Base-by-base conservation (phyloP, 2,888 invertebrate genomes). In the Drosophila nigricruria region DNA sequence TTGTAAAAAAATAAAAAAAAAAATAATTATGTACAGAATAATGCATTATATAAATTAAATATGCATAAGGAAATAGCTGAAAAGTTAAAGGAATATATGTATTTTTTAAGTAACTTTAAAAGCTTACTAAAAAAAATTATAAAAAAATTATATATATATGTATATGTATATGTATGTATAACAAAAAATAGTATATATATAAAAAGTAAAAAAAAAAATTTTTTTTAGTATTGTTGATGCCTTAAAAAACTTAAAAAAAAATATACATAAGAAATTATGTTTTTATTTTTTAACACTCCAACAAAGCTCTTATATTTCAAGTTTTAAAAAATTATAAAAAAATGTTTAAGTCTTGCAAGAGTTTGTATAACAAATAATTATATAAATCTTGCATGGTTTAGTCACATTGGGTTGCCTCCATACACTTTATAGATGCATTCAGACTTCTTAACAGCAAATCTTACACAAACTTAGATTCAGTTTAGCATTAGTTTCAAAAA, bases 1-100 rank as follows among this genome's bases (percentile, higher is more conserved):
- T 9, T 27, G 0, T n/a, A n/a, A 4, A 27, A 25, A 47, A 47
- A 45, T 18, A 8, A 18, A 4, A 9, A 5, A 42, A 20, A 18
- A 49, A 10, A 49, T 30, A 49, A 12, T 27, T 18, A 47, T 18
- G 12, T 27, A 10, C 12, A 18, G n/a, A 25, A 34, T 20, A 18
- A 16, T 42, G 56, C 18, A 49, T 45, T 43, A 42, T n/a, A 56
- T 36, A 60, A 40, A 27, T 32, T 27, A 14, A 47, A 32, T 9
- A 20, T 20, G 42, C 20, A 49, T 10, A 10, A 10, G 23, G 2
- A 50, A 36, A 42, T 14, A 16, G n/a, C 23, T 63, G 20, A 50
- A n/a, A 2, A 23, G 4, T 27, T 40, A 0, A 25, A 4, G 18
- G 1, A n/a, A n/a, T n/a, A 27, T 10, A n/a, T 23, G 16, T 16